Conservation (phyloP, 2,888 invertebrate species). For the Rhaphigaster nebulosa region DNA sequence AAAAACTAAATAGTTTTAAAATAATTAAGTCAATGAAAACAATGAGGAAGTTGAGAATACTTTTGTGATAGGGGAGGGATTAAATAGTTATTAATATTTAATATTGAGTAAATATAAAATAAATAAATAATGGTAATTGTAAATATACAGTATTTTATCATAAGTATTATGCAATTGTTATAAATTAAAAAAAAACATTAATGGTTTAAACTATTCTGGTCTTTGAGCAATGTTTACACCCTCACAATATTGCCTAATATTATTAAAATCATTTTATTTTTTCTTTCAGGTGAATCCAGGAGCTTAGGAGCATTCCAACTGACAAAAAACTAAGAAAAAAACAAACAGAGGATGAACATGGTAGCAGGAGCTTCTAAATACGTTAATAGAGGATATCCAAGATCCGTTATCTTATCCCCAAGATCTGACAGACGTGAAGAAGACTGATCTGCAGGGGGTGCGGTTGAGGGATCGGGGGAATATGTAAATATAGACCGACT, state of each 20-base stretch:
- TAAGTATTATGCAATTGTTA: too few relatives aligned
- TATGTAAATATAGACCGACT: slow-evolving; percentile 43
- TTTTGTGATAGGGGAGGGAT: too few relatives aligned
- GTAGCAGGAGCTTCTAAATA: slow-evolving; percentile 31
- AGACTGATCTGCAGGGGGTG: slow-evolving; percentile 13
- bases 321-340: not conserved
- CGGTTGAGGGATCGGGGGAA: slow-evolving; percentile 12
- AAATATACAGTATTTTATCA: too few relatives aligned
- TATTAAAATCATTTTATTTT: not conserved
- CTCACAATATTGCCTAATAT: not conserved
- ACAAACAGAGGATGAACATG: not conserved
- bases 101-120: too few relatives aligned
- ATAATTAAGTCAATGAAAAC: too few relatives aligned
- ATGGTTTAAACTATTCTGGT: not conserved
- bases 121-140: too few relatives aligned
- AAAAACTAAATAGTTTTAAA: too few relatives aligned
- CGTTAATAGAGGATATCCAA: slow-evolving; percentile 42
- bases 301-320: not conserved
- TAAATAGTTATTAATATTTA: too few relatives aligned
- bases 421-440: slow-evolving; percentile 33
- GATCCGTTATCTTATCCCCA: slow-evolving; percentile 33
- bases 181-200: not conserved
- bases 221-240: not conserved
- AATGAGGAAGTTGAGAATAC: too few relatives aligned
- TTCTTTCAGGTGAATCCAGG: not conserved